phyloP scores from a whole-genome alignment of 2,113 vertebrate genomes.

The Irena cyanogastra region DNA sequence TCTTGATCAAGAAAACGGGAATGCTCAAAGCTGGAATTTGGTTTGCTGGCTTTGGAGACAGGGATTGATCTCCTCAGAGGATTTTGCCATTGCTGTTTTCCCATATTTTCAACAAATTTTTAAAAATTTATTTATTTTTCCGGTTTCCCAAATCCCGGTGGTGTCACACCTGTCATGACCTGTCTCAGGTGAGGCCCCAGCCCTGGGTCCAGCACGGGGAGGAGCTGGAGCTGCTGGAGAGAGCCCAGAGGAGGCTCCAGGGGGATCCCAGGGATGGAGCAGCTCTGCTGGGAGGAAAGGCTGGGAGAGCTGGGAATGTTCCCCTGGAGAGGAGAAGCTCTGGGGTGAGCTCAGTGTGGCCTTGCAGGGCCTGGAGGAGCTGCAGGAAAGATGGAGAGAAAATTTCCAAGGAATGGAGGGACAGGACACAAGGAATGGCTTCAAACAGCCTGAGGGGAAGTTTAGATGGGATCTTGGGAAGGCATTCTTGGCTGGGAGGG shows the following conservation, averaged over 20 bases:
- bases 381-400: not conserved
- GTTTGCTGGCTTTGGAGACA: fast-evolving
- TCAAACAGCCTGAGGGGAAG: fast-evolving
- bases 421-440: not conserved
- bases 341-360: fast-evolving
- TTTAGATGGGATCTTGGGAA: not conserved
- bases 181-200: not conserved
- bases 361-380: not conserved
- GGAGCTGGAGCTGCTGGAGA: not conserved
- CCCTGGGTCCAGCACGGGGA: not conserved
- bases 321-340: not conserved
- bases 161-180: no score
- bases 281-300: not conserved
- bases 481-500: no score
- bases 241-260: not conserved
- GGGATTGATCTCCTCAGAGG: not conserved
- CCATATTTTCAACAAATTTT: fast-evolving
- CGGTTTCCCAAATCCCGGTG: fast-evolving
- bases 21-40: not conserved
- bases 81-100: fast-evolving
- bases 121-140: fast-evolving
- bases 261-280: not conserved
- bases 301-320: not conserved
- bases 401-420: not conserved
- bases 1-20: fast-evolving